phyloP scores from a whole-genome alignment of 2,113 vertebrate species.

The Amphiprion percula region DNA sequence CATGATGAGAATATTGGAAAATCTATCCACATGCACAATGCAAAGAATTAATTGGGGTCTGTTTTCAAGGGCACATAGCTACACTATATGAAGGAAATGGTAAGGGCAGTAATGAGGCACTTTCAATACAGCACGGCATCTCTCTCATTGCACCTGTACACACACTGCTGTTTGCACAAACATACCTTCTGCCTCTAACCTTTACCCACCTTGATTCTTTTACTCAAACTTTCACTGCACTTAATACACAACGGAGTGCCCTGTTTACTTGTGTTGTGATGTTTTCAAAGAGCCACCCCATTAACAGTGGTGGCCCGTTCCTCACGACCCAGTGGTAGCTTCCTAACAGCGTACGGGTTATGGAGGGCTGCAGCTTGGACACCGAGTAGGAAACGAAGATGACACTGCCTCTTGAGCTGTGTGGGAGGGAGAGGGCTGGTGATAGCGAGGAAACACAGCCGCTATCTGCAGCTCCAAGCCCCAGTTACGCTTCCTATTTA shows the following conservation, averaged over 20 bases:
- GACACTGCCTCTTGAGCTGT: constrained; percentile 73
- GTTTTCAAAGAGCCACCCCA: constrained; percentile 82
- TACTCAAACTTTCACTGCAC: constrained; percentile 75
- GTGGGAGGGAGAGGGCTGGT: constrained; percentile 66
- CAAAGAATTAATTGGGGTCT: constrained; percentile 81
- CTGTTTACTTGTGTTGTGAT: constrained; percentile 76
- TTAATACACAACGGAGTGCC: constrained; percentile 70
- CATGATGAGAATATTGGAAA: constrained; percentile 82
- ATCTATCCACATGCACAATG: constrained; percentile 78
- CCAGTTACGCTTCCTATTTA: constrained; percentile 71
- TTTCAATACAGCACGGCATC: constrained; percentile 55
- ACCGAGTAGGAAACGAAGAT: constrained; percentile 65
- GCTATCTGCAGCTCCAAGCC: constrained; percentile 60
- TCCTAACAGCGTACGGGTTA: constrained; percentile 59
- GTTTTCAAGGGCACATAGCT: constrained; percentile 80
- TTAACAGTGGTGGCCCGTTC: constrained; percentile 72
- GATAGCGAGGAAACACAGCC: constrained; percentile 50
- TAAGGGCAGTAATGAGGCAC: constrained; percentile 71
- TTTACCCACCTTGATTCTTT: constrained; percentile 71
- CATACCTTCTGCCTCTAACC: constrained; percentile 59
- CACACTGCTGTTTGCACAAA: constrained; percentile 52
- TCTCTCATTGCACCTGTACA: constrained; percentile 47
- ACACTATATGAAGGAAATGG: constrained; percentile 69
- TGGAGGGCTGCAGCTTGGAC: constrained; percentile 51
- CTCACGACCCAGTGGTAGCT: constrained; percentile 63